Conservation (phyloP, 2,113 vertebrate genomes). For the Rhizomys pruinosus region DNA sequence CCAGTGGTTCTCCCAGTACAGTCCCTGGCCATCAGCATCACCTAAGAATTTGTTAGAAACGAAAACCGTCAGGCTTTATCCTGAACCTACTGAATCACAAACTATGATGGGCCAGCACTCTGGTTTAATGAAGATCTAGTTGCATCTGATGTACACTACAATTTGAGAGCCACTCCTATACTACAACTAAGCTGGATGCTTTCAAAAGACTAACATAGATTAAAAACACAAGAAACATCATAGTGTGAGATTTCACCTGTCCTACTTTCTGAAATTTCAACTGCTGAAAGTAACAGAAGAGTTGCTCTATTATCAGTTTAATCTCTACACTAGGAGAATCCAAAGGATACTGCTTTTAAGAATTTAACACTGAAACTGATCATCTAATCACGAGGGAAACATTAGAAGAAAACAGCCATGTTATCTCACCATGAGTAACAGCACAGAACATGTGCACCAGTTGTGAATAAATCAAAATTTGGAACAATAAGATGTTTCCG, state of each 20-base stretch:
- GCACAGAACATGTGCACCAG: neutral
- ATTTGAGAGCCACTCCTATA: neutral
- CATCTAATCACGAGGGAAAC: neutral
- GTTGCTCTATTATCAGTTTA: conserved; percentile 36
- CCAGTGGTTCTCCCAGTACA: conserved; percentile 13
- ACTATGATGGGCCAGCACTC: neutral
- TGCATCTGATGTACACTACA: neutral
- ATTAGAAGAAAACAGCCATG: neutral
- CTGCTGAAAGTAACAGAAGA: neutral
- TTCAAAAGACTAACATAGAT: neutral
- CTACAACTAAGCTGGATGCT: neutral
- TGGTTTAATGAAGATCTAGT: neutral
- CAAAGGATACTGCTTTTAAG: neutral
- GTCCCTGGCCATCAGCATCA: neutral
- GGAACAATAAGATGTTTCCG: neutral
- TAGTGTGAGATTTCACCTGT: neutral
- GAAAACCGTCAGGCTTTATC: neutral
- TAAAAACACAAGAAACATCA: neutral
- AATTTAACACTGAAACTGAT: conserved; percentile 23
- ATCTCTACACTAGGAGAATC: conserved; percentile 16
- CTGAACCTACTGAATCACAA: neutral
- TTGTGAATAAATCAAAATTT: conserved; percentile 26
- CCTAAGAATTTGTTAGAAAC: conserved; percentile 45
- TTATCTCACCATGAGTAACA: neutral
- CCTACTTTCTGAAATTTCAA: neutral